A percentile compares a stretch with the other conserved stretches of the same genome.
Conservation (phyloP, 1,140 invertebrate species). For the Diabrotica virgifera region DNA sequence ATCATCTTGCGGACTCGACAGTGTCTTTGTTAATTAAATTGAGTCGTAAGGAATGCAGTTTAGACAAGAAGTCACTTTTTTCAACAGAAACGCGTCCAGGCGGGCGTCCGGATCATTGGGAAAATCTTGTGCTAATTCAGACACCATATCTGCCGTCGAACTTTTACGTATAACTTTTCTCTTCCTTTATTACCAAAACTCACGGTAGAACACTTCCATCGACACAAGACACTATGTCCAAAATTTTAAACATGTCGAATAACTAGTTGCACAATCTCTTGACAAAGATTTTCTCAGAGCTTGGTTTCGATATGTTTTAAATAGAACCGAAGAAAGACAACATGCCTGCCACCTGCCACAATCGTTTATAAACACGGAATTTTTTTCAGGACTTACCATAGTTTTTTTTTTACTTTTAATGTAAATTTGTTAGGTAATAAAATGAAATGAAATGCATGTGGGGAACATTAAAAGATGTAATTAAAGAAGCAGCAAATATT, state of each 20-base stretch:
- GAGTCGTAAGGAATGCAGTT: slow-evolving; percentile 71
- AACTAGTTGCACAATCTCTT: slow-evolving; percentile 66
- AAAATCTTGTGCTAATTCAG: slow-evolving; percentile 68
- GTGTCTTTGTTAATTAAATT: slow-evolving; percentile 65
- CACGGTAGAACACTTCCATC: slow-evolving; percentile 70
- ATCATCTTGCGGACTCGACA: slow-evolving; percentile 49
- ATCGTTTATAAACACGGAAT: too few species aligned
- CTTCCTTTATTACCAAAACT: slow-evolving; percentile 68
- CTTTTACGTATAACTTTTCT: slow-evolving; percentile 54
- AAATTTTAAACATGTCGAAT: slow-evolving; percentile 76
- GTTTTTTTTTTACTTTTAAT: too few species aligned
- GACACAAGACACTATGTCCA: slow-evolving; percentile 74
- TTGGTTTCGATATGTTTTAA: too few species aligned
- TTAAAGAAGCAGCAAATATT: too few species aligned
- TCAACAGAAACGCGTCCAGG: slow-evolving; percentile 70
- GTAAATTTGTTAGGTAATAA: too few species aligned
- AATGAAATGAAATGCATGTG: too few species aligned
- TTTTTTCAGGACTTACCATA: too few species aligned
- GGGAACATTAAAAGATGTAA: too few species aligned
- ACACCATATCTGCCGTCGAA: slow-evolving; percentile 63
- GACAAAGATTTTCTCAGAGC: slow-evolving; percentile 48
- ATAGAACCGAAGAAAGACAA: too few species aligned
- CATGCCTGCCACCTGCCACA: too few species aligned
- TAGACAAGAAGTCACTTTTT: slow-evolving; percentile 67
- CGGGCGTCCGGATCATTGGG: slow-evolving; percentile 72